Evolutionary conservation across 2,797 vertebrate genomes (phyloP), one percentile per base, ranked within the genome.

Genomic region (Chelon auratus): DNA sequence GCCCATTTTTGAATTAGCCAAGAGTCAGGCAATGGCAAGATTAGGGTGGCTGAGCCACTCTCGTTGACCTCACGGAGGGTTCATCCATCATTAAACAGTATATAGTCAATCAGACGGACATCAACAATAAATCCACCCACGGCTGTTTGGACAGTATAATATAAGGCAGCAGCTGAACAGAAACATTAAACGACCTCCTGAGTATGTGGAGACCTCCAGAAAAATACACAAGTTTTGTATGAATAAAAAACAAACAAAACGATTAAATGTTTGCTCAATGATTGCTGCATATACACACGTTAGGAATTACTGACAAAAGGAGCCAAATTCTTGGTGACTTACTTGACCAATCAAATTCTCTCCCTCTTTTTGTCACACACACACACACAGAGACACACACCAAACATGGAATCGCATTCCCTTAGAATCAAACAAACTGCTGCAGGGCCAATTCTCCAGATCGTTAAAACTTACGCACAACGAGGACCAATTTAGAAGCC

Each of bases 401-500:
- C 4, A 30, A 4, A 63, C 1, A 65, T 0, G 64, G 0, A 72
- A 51, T 54, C 72, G 68, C 13, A 57, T n/a, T 60, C 8, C 54
- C 72, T 58, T 61, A 61, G 15, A 75, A 68, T 79, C 79, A 77
- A 77, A 56, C 76, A 77, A 80, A 80, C 68, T 61, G 83, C 75
- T 80, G 39, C 72, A 45, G 75, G 82, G 70, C 77, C 63, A 55
- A 71, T 82, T 80, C 83, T 68, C 40, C 78, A 72, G 47, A 86
- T 91, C 76, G 60, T 90, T 90, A 89, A 88, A 92, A 89, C 54
- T 45, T 73, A 77, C 17, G 47, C 69, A 84, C 85, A 89, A 76
- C 78, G 39, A 83, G 57, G 76, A 89, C 85, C 78, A 84, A 89
- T 90, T 92, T 84, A 89, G 74, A 77, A 57, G 43, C 62, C 68